Evolutionary conservation across 2,888 invertebrate genomes (phyloP), one percentile per base, ranked within the genome.

Genomic region (Unio delphinus): DNA sequence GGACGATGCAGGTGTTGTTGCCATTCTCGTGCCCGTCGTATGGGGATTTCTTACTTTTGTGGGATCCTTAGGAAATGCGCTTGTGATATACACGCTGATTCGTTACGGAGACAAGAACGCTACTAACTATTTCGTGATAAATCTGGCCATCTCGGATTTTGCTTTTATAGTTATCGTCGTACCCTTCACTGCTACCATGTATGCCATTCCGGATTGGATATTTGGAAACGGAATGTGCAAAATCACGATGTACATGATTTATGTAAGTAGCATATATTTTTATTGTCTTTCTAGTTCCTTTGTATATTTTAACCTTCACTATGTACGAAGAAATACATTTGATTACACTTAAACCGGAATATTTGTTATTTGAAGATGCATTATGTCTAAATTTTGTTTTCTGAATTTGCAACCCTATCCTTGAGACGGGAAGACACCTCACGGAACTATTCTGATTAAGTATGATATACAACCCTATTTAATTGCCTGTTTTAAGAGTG

Each of bases 91-190:
- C 70, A 86, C 85, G 34, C 79, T 87, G 74, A 65, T 84, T 20
- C 69, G 83, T 55, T 82, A 85, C 72, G 86, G 84, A 23, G 87
- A 86, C 59, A 72, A 80, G 54, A 84, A 85, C 45, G 84, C 86
- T 15, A 88, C 88, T 0, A 85, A 83, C 72, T 85, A 81, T 66
- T 88, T 86, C 78, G 83, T 88, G 66, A 82, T 87, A 59, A 87
- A 87, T 71, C 78, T 88, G 66, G 88, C 87, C 1, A 70, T 87
- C 45, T 83, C 88, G 7, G 88, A 88, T 76, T 79, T 88, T 23
- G 85, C 86, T n/a, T 86, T 88, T 74, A 74, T 85, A 26, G 70
- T 82, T 11, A 80, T 87, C 28, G 83, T 85, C 6, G 80, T 86
- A 6, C 86, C 88, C 0, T 81, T 87, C 63, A 87, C 87, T 4